A percentile compares a stretch with the other conserved stretches of the same genome.
Conservation (phyloP, 2,113 vertebrate genomes). For the Laticauda colubrina region DNA sequence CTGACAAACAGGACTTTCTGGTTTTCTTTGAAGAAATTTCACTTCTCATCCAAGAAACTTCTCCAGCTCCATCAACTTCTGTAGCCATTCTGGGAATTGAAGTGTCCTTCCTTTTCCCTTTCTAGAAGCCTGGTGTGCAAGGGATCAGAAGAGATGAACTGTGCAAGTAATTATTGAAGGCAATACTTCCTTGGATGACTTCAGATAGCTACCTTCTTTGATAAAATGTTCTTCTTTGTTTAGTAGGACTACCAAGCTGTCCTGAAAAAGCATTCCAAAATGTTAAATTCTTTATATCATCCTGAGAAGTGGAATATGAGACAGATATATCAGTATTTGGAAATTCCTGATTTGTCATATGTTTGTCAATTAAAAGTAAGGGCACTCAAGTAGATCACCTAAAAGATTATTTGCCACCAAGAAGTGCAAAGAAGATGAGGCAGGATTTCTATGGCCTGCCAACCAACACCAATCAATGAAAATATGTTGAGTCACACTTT, state of each 20-base stretch:
- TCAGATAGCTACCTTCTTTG: not conserved
- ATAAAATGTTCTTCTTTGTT: not conserved
- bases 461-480: too few relatives aligned
- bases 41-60: too few relatives aligned
- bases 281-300: not conserved
- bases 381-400: too few relatives aligned
- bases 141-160: not conserved
- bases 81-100: too few relatives aligned
- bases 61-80: too few relatives aligned
- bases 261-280: not conserved
- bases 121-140: not conserved
- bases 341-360: not conserved
- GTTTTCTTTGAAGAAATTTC: too few relatives aligned
- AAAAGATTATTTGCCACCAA: too few relatives aligned
- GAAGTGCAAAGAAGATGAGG: too few relatives aligned
- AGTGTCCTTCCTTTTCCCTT: not conserved
- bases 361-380: too few relatives aligned
- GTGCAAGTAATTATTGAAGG: not conserved
- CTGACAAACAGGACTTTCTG: too few relatives aligned
- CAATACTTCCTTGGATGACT: not conserved
- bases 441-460: too few relatives aligned
- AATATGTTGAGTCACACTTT: too few relatives aligned
- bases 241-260: not conserved
- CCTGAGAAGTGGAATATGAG: not conserved
- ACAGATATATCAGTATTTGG: not conserved